Percentiles rank a stretch among this genome's conserved stretches.
Conservation (phyloP, 2,113 vertebrate genomes). For the Forbesichthys agassizii region DNA sequence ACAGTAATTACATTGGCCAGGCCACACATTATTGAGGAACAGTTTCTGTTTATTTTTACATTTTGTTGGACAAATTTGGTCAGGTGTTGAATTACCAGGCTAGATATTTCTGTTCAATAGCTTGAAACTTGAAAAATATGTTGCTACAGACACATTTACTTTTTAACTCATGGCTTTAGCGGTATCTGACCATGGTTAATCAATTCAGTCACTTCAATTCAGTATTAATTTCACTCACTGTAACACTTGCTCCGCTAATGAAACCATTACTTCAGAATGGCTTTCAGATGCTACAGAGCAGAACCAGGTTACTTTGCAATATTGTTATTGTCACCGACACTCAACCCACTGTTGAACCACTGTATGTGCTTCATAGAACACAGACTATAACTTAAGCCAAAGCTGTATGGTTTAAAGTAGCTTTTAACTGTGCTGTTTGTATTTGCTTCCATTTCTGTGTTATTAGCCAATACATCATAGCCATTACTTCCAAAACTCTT, state of each 20-base stretch:
- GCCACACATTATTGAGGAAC: constrained; percentile 20
- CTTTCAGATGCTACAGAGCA: constrained; percentile 38
- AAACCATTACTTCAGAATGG: constrained; percentile 44
- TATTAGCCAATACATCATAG: constrained; percentile 23
- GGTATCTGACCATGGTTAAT: constrained; percentile 11
- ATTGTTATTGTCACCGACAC: constrained; percentile 7
- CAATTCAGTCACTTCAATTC: constrained; percentile 14
- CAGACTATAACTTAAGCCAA: neutral
- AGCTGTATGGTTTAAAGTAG: constrained; percentile 26
- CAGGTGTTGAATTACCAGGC: constrained; percentile 4
- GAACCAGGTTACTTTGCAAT: constrained; percentile 12
- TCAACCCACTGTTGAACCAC: constrained; percentile 4
- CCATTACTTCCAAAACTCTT: constrained; percentile 25
- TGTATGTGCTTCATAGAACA: constrained; percentile 3
- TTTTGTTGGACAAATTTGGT: constrained; percentile 18
- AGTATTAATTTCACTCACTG: constrained; percentile 6
- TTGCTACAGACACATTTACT: constrained; percentile 58
- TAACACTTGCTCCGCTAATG: neutral
- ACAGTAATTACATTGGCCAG: neutral
- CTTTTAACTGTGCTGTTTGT: neutral
- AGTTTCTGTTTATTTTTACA: constrained; percentile 30
- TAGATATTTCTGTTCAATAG: constrained; percentile 30
- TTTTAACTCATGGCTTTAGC: constrained; percentile 60
- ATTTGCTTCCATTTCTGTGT: neutral
- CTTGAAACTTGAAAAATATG: constrained; percentile 26